Percentiles rank a stretch among this genome's conserved stretches.
Evolutionary conservation across 1,140 invertebrate genomes (phyloP).

Genomic region (Neodiprion virginianus): DNA sequence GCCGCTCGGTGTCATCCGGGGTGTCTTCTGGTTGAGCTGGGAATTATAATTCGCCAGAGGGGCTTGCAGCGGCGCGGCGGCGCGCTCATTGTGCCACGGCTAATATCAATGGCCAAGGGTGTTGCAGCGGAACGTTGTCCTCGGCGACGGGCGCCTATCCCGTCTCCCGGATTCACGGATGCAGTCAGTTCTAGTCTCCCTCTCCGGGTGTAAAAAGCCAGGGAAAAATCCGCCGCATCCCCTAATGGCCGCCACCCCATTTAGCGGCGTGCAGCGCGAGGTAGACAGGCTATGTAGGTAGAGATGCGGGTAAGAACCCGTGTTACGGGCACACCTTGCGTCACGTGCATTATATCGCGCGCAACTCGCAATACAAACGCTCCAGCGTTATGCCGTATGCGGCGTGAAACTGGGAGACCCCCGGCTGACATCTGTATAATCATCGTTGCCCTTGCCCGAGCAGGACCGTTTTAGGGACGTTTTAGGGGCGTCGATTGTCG

Average conservation of each 20-base stretch:
- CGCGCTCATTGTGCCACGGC: neutral
- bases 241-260: constrained; percentile 6
- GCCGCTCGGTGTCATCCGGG: constrained; percentile 49
- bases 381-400: too few relatives aligned
- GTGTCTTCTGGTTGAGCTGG: constrained; percentile 49
- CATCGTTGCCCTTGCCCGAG: neutral
- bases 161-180: constrained; percentile 3
- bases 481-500: constrained; percentile 6
- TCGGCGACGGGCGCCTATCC: constrained; percentile 47
- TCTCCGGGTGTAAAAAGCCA: neutral
- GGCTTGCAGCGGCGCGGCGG: neutral
- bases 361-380: too few relatives aligned
- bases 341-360: too few relatives aligned
- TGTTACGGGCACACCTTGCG: too few relatives aligned
- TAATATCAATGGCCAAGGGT: constrained; percentile 45
- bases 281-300: too few relatives aligned
- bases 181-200: neutral
- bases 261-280: neutral
- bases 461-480: neutral
- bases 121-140: constrained; percentile 49
- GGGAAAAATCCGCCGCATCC: constrained; percentile 1
- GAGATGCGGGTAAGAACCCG: too few relatives aligned
- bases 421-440: neutral
- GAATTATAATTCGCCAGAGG: neutral
- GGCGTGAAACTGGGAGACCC: too few relatives aligned